Conservation (phyloP, 2,113 vertebrate genomes). For the Neogobius melanostomus region DNA sequence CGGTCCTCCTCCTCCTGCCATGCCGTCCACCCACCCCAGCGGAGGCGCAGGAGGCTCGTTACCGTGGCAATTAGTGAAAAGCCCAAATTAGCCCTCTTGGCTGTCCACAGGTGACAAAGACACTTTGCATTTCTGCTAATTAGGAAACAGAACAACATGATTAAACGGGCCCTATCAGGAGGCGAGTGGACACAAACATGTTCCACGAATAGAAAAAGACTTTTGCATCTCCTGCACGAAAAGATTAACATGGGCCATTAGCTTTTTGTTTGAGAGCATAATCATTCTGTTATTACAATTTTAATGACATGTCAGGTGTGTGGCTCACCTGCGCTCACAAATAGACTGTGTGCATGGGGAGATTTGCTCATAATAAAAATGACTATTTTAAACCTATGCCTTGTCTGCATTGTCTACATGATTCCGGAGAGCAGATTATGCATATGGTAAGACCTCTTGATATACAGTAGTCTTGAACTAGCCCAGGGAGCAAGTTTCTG, state of each 20-base stretch:
- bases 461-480: constrained; percentile 20
- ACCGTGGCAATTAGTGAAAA: constrained; percentile 82
- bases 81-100: constrained; percentile 81
- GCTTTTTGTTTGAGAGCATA: constrained; percentile 44
- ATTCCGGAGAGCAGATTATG: constrained; percentile 33
- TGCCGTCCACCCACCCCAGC: constrained; percentile 73
- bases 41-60: constrained; percentile 79
- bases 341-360: constrained; percentile 11
- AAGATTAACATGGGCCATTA: constrained; percentile 62
- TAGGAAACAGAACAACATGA: constrained; percentile 79
- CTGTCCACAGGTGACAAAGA: constrained; percentile 82
- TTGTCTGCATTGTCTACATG: constrained; percentile 26
- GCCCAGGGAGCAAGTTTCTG: constrained; percentile 24
- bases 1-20: constrained; percentile 74
- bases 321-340: constrained; percentile 41
- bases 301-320: constrained; percentile 32
- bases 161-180: constrained; percentile 70
- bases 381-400: constrained; percentile 5
- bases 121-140: constrained; percentile 79
- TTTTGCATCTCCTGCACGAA: constrained; percentile 57
- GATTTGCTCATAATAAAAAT: neutral
- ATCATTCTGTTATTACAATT: constrained; percentile 37
- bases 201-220: constrained; percentile 66
- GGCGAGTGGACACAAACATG: constrained; percentile 69
- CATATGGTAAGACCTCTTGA: constrained; percentile 34